These are phyloP conservation scores for Mamestra configurata DNA, from an alignment of 1,140 invertebrate genomes.

Conservation along the genomic window DNA sequence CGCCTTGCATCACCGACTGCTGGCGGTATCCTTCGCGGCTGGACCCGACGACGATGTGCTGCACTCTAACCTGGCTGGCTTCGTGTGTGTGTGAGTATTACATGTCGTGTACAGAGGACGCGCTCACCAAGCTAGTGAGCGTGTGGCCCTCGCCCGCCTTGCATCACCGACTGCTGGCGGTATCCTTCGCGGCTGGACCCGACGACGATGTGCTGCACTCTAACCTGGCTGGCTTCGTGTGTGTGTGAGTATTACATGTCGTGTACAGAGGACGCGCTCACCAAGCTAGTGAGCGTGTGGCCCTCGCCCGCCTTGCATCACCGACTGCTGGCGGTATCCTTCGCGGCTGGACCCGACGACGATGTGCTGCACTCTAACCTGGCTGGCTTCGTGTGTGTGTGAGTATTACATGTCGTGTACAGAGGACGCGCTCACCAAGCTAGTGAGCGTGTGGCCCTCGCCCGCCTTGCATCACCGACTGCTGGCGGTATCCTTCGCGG, in stretches of 20 bases:
- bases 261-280: slow-evolving; percentile 96
- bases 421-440: slow-evolving; percentile 97
- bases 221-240: slow-evolving; percentile 97
- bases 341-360: slow-evolving; percentile 92
- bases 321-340: slow-evolving; percentile 96
- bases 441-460: slow-evolving; percentile 94
- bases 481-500: slow-evolving; percentile 95
- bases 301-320: slow-evolving; percentile 94
- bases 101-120: too few species aligned
- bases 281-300: slow-evolving; percentile 95
- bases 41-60: slow-evolving; percentile 94
- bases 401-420: too few species aligned
- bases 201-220: slow-evolving; percentile 95
- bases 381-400: slow-evolving; percentile 98
- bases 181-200: slow-evolving; percentile 93
- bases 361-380: slow-evolving; percentile 96
- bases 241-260: slow-evolving; percentile 96
- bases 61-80: slow-evolving; percentile 96
- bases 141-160: slow-evolving; percentile 93
- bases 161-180: slow-evolving; percentile 95
- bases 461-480: slow-evolving; percentile 95
- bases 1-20: slow-evolving; percentile 97
- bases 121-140: slow-evolving; percentile 96
- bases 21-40: slow-evolving; percentile 99
- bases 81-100: slow-evolving; percentile 96